Conservation (phyloP, 2,797 vertebrate species). For the Phyllotis vaccarum region DNA sequence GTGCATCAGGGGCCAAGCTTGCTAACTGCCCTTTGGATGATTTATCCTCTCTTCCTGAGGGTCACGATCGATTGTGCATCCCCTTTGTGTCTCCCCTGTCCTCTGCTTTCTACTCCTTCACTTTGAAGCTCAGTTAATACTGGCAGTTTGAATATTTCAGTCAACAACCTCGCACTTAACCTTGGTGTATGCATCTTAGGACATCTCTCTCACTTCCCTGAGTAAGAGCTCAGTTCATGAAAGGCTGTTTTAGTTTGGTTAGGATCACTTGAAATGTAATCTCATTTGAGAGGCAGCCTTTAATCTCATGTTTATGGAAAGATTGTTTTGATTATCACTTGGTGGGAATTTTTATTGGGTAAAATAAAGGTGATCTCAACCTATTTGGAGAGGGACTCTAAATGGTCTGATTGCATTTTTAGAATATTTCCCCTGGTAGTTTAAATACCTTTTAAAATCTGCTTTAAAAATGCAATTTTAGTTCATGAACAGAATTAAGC, state of each 20-base stretch:
- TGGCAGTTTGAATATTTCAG: background rate
- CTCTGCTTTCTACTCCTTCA: background rate
- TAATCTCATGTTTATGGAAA: conserved; percentile 60
- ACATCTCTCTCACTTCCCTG: conserved; percentile 22
- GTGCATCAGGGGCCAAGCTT: conserved; percentile 49
- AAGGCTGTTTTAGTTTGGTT: conserved; percentile 41
- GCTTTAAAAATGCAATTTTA: conserved; percentile 57
- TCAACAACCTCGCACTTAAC: background rate
- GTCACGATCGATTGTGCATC: background rate
- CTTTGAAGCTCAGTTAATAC: background rate
- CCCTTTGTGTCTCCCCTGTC: background rate
- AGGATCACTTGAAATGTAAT: conserved; percentile 68
- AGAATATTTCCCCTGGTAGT: conserved; percentile 53
- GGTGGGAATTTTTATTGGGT: conserved; percentile 59
- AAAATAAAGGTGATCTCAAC: conserved; percentile 16
- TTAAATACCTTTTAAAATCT: conserved; percentile 71
- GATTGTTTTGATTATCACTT: conserved; percentile 62
- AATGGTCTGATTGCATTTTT: conserved; percentile 29
- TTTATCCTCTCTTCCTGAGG: conserved; percentile 37
- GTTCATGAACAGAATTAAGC: conserved; percentile 66
- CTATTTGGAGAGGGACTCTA: background rate
- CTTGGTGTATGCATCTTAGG: background rate
- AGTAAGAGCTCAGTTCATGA: conserved; percentile 48
- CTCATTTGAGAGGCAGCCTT: conserved; percentile 53
- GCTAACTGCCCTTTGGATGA: conserved; percentile 25